Conservation (phyloP, 2,888 invertebrate genomes). For the Branchipolynoe longqiensis region DNA sequence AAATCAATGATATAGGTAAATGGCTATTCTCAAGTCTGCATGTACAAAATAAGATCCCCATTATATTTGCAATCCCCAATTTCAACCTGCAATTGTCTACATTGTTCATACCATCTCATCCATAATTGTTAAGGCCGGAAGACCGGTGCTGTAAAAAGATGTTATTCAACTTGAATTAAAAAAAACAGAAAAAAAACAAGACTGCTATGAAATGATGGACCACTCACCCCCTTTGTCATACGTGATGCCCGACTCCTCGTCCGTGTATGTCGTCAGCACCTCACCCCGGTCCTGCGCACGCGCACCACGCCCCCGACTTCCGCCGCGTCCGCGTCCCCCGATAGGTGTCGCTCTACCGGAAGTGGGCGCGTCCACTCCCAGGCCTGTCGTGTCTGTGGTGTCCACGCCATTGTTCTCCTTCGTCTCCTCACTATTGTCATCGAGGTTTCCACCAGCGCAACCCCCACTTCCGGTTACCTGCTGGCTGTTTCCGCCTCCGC, state of each 20-base stretch:
- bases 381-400: background rate
- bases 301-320: slow-evolving; percentile 20
- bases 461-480: background rate
- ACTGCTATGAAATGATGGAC: too few species aligned
- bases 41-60: too few species aligned
- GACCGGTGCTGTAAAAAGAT: too few species aligned
- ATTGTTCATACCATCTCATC: too few species aligned
- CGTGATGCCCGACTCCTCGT: slow-evolving; percentile 44
- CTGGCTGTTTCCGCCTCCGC: slow-evolving; percentile 2
- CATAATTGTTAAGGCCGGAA: too few species aligned
- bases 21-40: too few species aligned
- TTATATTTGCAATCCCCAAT: too few species aligned
- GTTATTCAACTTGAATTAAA: too few species aligned
- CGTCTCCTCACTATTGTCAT: slow-evolving; percentile 30
- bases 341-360: slow-evolving; percentile 13
- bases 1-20: too few species aligned
- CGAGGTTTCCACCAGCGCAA: background rate
- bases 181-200: too few species aligned
- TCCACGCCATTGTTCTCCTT: slow-evolving; percentile 39
- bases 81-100: too few species aligned
- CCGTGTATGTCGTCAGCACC: slow-evolving; percentile 2
- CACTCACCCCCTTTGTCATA: slow-evolving; percentile 55
- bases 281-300: background rate
- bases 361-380: background rate
- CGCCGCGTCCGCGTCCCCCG: slow-evolving; percentile 32